Base-by-base conservation (phyloP, 2,113 vertebrate genomes). In the Ramphastos sulfuratus region DNA sequence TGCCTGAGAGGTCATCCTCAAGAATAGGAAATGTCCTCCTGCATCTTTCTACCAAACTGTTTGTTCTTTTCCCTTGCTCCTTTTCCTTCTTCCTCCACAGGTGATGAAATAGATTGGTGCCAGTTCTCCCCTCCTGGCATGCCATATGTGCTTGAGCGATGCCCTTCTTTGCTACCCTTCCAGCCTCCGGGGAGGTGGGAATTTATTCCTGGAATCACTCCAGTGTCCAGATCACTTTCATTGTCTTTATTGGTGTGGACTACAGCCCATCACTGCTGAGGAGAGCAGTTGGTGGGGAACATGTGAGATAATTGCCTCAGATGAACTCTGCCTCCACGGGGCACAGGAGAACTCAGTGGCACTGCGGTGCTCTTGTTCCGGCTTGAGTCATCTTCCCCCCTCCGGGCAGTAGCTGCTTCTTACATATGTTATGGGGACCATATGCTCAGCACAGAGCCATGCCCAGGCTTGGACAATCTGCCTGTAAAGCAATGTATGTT, bases 231-330 rank as follows among this genome's bases (percentile, higher is more conserved):
- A 85, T 92, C 91, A 44, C 37, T 92, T 82, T 67, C 79, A 27
- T 64, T 83, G 76, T 89, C 86, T 92, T 92, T 87, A 74, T 80
- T 92, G 80, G 33, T 35, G 60, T 85, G 87, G 75, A 72, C 48
- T 87, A 65, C 54, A 75, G 93, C 89, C 86, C 54, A 10, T 52
- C 61, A 14, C 78, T 30, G 4, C 1, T 44, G 77, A 72, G 77
- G 71, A 82, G 58, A 92, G 55, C 80, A 85, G 85, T 89, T 92
- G 82, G 86, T 89, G 63, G 85, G 75, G 54, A 93, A 25, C 54
- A 58, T 69, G 60, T 77, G 88, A 93, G 85, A 75, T 94, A 90
- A 93, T 78, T 86, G 76, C 90, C 92, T 96, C n/a, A 95, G 92
- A 79, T 84, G 86, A 95, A 87, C 95, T 90, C 86, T 70, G 1